A percentile compares a stretch with the other conserved stretches of the same genome.
Evolutionary conservation across 1,140 invertebrate species (phyloP).

Genomic region (Tribolium castaneum): DNA sequence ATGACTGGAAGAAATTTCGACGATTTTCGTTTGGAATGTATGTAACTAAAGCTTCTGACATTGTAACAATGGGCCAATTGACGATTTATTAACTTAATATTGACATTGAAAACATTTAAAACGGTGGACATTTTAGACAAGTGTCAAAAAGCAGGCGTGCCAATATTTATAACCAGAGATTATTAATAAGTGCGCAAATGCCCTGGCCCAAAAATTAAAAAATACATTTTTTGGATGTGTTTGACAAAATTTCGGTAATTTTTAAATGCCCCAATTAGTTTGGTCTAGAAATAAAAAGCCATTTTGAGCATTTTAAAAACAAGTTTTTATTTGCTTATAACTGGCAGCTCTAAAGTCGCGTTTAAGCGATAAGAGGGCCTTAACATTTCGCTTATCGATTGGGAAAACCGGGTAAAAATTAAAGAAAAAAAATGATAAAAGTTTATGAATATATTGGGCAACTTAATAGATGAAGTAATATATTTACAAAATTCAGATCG

Average conservation of each 20-base stretch:
- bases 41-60: constrained; percentile 46
- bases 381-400: neutral
- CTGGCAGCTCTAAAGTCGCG: neutral
- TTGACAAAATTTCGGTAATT: no score
- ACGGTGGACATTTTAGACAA: constrained; percentile 50
- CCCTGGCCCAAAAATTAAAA: no score
- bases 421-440: neutral
- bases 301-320: no score
- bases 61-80: constrained; percentile 42
- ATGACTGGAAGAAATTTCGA: constrained; percentile 39
- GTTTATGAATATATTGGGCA: neutral
- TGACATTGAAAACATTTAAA: constrained; percentile 55
- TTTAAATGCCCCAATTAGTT: no score
- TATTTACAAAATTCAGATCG: constrained; percentile 37
- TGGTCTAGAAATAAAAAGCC: no score
- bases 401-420: neutral
- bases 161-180: neutral
- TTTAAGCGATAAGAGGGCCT: neutral
- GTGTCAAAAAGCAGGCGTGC: neutral
- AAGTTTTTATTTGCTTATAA: no score
- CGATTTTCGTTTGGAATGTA: constrained; percentile 40
- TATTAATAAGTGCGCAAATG: no score
- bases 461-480: constrained; percentile 33
- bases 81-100: constrained; percentile 50
- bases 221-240: no score